Conservation (phyloP, 2,113 vertebrate species). For the Boulengeromyrus knoepffleri region DNA sequence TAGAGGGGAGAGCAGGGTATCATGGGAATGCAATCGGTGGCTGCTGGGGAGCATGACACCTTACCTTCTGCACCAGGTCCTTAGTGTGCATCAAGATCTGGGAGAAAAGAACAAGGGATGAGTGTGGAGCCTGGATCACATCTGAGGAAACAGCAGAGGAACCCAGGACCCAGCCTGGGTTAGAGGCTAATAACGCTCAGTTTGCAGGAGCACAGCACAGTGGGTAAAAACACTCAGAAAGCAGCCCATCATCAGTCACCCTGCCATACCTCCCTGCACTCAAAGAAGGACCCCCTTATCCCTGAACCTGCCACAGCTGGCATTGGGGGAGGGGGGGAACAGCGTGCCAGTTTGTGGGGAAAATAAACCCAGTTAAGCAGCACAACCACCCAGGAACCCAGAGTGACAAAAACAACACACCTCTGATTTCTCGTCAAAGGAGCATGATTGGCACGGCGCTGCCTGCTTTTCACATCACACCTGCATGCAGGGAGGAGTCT, state of each 20-base stretch:
- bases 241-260: neutral
- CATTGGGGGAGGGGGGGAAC: neutral
- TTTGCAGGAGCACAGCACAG: neutral
- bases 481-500: neutral
- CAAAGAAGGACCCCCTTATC: neutral
- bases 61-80: conserved; percentile 96
- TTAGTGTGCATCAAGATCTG: conserved; percentile 99
- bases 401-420: neutral
- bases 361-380: neutral
- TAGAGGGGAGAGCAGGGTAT: neutral
- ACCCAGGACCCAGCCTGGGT: neutral
- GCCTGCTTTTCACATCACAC: neutral
- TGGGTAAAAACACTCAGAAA: neutral
- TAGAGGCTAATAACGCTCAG: neutral
- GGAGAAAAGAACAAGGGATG: conserved; percentile 35
- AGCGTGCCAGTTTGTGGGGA: neutral
- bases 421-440: neutral
- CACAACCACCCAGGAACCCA: neutral
- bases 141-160: neutral
- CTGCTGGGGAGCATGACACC: conserved; percentile 1
- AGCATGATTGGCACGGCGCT: neutral
- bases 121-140: conserved; percentile 7
- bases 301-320: neutral
- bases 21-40: neutral
- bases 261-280: neutral